Conservation (phyloP, 2,797 vertebrate genomes). For the Microctenopoma lineatum region DNA sequence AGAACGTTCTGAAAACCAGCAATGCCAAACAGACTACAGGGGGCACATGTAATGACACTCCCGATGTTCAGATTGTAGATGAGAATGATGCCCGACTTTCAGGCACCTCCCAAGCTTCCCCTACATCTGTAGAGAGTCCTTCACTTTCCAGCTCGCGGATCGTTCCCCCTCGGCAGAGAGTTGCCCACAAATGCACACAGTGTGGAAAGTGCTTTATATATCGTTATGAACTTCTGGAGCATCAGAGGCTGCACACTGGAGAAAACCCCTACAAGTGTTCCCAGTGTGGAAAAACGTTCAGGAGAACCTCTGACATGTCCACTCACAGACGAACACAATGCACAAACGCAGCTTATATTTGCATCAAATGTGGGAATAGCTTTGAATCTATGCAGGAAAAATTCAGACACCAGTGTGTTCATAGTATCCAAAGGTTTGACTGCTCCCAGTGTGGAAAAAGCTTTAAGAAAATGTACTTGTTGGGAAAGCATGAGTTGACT, state of each 20-base stretch:
- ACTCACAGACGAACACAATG: slow-evolving; percentile 66
- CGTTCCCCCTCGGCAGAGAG: slow-evolving; percentile 27
- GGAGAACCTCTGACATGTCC: slow-evolving; percentile 61
- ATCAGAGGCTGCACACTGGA: slow-evolving; percentile 66
- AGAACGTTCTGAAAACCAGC: neutral
- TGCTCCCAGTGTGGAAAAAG: slow-evolving; percentile 64
- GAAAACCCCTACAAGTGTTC: slow-evolving; percentile 73
- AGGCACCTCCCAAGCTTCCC: slow-evolving; percentile 7
- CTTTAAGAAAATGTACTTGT: slow-evolving; percentile 53
- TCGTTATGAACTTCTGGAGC: slow-evolving; percentile 62
- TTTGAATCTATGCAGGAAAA: slow-evolving; percentile 57
- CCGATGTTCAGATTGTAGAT: slow-evolving; percentile 5
- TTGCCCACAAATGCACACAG: slow-evolving; percentile 64
- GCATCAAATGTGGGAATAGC: slow-evolving; percentile 62
- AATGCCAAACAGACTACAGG: neutral
- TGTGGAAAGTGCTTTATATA: slow-evolving; percentile 68
- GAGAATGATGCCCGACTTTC: neutral
- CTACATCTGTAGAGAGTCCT: slow-evolving; percentile 28
- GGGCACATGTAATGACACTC: neutral
- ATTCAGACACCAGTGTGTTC: slow-evolving; percentile 54
- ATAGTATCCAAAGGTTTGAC: slow-evolving; percentile 39
- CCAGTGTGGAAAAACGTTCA: slow-evolving; percentile 68
- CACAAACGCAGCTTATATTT: slow-evolving; percentile 62
- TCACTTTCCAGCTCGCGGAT: neutral
- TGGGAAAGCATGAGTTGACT: slow-evolving; percentile 57